Base-by-base conservation (phyloP, 2,888 invertebrate genomes). In the Noctuana brunneofusca region DNA sequence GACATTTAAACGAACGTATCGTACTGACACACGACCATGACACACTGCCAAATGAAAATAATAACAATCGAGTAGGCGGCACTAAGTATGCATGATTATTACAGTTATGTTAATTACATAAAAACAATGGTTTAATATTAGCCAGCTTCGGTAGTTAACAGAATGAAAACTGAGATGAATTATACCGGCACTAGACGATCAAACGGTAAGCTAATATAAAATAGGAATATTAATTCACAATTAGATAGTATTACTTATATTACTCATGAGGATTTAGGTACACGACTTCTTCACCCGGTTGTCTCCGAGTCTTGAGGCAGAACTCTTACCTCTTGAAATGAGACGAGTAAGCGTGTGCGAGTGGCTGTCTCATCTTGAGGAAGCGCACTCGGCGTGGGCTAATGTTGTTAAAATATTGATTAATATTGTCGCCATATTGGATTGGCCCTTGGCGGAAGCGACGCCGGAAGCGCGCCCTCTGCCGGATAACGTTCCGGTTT, bases 371-470 rank as follows among this genome's bases (percentile, higher is more conserved):
- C 83, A 76, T 85, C 80, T 85, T 80, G 72, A 87, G 83, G 69
- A 80, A 20, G 68, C 68, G 70, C 80, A 69, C 84, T 83, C 74
- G 66, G 75, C 71, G 73, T 76, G 72, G 68, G 80, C 80, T 82
- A 82, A 83, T 92, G 81, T 92, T 92, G 89, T 92, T 92, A 91
- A 92, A 92, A 92, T 87, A 92, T 92, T 92, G 92, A 92, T 92
- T 92, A 91, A 92, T 92, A 90, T 92, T 92, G 91, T 90, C 86
- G 89, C 89, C 90, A 86, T 87, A 73, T 85, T 86, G 84, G 83
- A 83, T 84, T 81, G 81, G 77, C 83, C 73, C 89, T 89, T 76
- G 75, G 74, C 75, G 78, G 81, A 81, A 80, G 78, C 79, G 75
- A 76, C 73, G 79, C 75, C 75, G 79, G 78, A 75, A 74, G 74